A percentile compares a stretch with the other conserved stretches of the same genome.
Evolutionary conservation across 2,888 invertebrate genomes (phyloP).

Genomic region (Dugesia japonica): DNA sequence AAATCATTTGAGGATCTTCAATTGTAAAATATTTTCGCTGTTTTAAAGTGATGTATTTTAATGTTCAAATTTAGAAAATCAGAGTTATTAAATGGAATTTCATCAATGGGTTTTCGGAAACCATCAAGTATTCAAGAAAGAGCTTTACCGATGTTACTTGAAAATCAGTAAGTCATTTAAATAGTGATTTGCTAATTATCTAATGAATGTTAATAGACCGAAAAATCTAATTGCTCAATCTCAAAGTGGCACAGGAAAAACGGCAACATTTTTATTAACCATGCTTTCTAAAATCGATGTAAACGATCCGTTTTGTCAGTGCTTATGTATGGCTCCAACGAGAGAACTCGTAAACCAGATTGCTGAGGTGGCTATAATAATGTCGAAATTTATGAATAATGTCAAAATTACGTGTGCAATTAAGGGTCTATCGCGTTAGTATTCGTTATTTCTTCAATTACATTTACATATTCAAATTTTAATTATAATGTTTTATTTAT

Average conservation of each 20-base stretch:
- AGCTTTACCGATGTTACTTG: conserved; percentile 70
- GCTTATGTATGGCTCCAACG: conserved; percentile 83
- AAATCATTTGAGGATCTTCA: no score
- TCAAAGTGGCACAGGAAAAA: conserved; percentile 97
- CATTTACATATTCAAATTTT: no score
- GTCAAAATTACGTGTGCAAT: conserved; percentile 79
- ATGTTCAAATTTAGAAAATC: conserved; percentile 67
- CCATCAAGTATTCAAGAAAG: conserved; percentile 93
- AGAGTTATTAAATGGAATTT: conserved; percentile 63
- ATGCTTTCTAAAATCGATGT: conserved; percentile 82
- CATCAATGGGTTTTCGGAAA: conserved; percentile 79
- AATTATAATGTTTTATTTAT: no score
- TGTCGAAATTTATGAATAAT: conserved; percentile 75
- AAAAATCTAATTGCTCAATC: conserved; percentile 97
- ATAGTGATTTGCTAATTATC: no score
- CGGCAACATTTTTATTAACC: conserved; percentile 88
- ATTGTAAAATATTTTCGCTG: no score
- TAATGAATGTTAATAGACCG: conserved; percentile 57
- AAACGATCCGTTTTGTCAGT: conserved; percentile 56
- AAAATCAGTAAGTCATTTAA: no score
- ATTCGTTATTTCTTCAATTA: no score
- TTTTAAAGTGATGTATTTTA: no score
- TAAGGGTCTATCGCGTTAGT: conserved; percentile 60
- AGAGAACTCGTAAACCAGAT: conserved; percentile 93
- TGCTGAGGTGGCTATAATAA: conserved; percentile 76